Base-by-base conservation (phyloP, 2,888 invertebrate genomes). In the Phrixothrix hirtus region DNA sequence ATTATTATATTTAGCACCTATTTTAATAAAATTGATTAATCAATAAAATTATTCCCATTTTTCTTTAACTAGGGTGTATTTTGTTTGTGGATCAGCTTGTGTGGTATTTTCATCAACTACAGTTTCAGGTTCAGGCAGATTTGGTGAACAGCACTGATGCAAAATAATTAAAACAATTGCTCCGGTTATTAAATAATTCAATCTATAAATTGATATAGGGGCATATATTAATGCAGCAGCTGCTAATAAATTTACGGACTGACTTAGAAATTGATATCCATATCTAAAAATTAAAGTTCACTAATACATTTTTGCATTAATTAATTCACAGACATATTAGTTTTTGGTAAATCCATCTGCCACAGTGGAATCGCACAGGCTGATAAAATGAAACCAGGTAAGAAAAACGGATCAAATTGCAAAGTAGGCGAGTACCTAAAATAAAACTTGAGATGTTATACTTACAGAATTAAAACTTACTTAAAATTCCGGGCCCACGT, bases 401-500 rank as follows among this genome's bases (percentile, higher is more conserved):
- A 64, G 55, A 82, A 78, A 1, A 84, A 83, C 17, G 86, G 84
- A 73, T 89, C 89, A 1, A 82, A 80, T 44, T 78, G 75, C 48
- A 86, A 72, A 13, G 76, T 72, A 64, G 78, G 78, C 62, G 73
- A 79, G 62, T 79, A 81, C 60, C 84, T 85, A 39, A 31, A 15
- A 21, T 1, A 25, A 13, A 37, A 16, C 11, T n/a, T n/a, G n/a
- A n/a, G n/a, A n/a, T n/a, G n/a, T n/a, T n/a, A n/a, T n/a, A n/a
- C n/a, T n/a, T n/a, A n/a, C n/a, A n/a, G n/a, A n/a, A n/a, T n/a
- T n/a, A n/a, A n/a, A 21, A 7, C 79, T 80, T 79, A 90, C 89
- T 83, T 83, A 64, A 86, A 88, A 77, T 87, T 89, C 67, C 85
- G 85, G 0, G 89, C 87, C 92, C 92, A 92, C 2, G 89, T 87